Base-by-base conservation (phyloP, 2,113 vertebrate genomes). In the Pteropus alecto region DNA sequence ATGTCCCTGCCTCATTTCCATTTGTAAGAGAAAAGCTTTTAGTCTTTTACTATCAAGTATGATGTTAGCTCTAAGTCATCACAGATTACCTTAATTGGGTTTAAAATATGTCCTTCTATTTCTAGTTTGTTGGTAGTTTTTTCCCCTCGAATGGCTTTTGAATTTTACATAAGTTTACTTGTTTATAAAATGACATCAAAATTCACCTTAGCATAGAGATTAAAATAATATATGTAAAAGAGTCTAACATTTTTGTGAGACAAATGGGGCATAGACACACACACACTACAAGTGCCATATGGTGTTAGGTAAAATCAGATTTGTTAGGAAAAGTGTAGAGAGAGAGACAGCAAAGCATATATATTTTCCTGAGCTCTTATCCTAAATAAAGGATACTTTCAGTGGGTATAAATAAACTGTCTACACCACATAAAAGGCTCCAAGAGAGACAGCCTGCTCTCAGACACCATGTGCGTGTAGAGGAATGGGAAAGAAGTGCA, bases 181-280 rank as follows among this genome's bases (percentile, higher is more conserved):
- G 33, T 76, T 61, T 46, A 79, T 30, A 94, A 92, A 94, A 94
- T 38, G 1, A 33, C 46, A 71, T 71, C 33, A 65, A 85, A 77
- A 65, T 77, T 87, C 15, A 58, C 5, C 6, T 76, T 77, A 67
- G 35, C 46, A 11, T 10, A 46, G 56, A 33, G 21, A 92, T 41
- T 90, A 63, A 65, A 87, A n/a, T 41, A 71, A 89, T 74, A 58
- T 21, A 65, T 33, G 13, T 54, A 87, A 43, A 87, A 71, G 58
- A 13, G 30, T 60, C 4, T 85, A 93, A 78, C 28, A 81, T 38
- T 60, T 68, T 82, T 93, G 28, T 79, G 18, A 88, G 28, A 22
- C 41, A 91, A 92, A 67, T 22, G 56, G 18, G 33, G 15, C 26
- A 83, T 16, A 4, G 68, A 24, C 4, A 41, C 4, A 28, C 6